phyloP scores from a whole-genome alignment of 2,113 vertebrate species.

The Emydura subglobosa region DNA sequence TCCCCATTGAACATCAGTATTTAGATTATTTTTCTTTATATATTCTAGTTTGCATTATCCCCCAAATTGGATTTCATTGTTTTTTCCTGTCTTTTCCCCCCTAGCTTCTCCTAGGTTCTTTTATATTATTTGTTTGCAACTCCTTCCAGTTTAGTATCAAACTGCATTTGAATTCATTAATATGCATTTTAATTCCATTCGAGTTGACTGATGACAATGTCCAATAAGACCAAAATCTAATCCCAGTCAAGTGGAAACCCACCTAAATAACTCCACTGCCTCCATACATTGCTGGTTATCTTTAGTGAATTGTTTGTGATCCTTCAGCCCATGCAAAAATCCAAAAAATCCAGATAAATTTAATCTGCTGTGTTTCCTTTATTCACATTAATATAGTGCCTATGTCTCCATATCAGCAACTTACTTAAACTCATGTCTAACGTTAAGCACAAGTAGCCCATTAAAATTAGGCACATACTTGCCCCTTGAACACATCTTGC shows the following conservation, averaged over 20 bases:
- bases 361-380: background rate
- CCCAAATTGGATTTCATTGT: background rate
- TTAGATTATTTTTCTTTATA: background rate
- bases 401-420: background rate
- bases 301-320: background rate
- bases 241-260: background rate
- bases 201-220: background rate
- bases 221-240: background rate
- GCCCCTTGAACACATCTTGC: background rate
- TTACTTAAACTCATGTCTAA: background rate
- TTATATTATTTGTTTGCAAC: background rate
- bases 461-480: background rate
- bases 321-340: background rate
- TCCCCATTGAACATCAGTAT: background rate
- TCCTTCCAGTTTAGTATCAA: background rate
- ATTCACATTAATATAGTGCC: background rate
- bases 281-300: fast-evolving
- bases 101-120: background rate
- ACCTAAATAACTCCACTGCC: background rate
- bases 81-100: background rate
- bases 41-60: background rate
- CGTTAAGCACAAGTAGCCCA: background rate
- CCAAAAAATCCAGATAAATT: background rate
- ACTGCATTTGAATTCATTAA: background rate
- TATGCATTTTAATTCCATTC: background rate